Conservation (phyloP, 2,888 invertebrate genomes). For the Antheraea assamensis region DNA sequence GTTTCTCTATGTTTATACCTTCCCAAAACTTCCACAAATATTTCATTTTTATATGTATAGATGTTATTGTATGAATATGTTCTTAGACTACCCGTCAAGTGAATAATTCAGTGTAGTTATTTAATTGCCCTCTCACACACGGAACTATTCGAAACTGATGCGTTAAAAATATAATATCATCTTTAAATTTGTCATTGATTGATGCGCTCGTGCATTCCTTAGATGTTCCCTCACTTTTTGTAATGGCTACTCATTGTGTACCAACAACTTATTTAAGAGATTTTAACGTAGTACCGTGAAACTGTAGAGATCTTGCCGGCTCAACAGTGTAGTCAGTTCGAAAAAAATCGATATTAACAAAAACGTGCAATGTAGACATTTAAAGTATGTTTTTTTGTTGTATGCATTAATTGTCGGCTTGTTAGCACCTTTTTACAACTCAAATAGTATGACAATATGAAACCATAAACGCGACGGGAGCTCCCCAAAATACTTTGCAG, state of each 20-base stretch:
- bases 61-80: slow-evolving; percentile 6
- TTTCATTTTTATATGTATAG: no score
- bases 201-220: slow-evolving; percentile 33
- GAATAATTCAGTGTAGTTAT: not conserved
- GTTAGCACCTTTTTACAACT: not conserved
- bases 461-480: slow-evolving; percentile 3
- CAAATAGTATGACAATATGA: slow-evolving; percentile 37
- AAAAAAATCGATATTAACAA: no score
- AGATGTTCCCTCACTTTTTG: slow-evolving; percentile 31
- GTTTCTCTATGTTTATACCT: no score
- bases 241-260: slow-evolving; percentile 26
- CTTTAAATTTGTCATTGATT: slow-evolving; percentile 44
- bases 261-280: slow-evolving; percentile 31
- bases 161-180: slow-evolving; percentile 28
- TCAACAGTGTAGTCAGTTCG: no score
- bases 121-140: slow-evolving; percentile 25
- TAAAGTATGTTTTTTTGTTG: not conserved
- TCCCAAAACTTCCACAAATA: no score
- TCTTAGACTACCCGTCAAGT: not conserved
- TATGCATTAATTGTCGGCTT: not conserved
- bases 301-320: no score
- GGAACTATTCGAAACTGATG: slow-evolving; percentile 27
- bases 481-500: slow-evolving; percentile 8
- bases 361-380: slow-evolving; percentile 20
- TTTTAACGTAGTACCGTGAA: no score